phyloP scores from a whole-genome alignment of 1,140 invertebrate species.

The Leguminivora glycinivorella region DNA sequence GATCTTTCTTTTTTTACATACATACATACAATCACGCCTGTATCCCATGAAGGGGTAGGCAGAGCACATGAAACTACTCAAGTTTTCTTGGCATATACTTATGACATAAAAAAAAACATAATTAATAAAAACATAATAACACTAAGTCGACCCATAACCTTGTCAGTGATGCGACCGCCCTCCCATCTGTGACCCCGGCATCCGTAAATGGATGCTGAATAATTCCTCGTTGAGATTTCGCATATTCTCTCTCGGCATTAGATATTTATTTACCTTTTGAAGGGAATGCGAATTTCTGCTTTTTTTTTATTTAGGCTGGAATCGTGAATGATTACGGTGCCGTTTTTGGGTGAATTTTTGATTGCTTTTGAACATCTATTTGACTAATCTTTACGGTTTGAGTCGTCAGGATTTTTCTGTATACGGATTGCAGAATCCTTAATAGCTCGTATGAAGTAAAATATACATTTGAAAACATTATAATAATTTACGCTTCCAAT shows the following conservation, averaged over 20 bases:
- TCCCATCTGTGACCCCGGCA: not conserved
- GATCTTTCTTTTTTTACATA: too few species aligned
- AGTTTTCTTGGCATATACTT: too few species aligned
- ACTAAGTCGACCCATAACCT: not conserved
- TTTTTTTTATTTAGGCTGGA: slow-evolving; percentile 16
- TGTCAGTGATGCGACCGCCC: not conserved
- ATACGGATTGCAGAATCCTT: not conserved
- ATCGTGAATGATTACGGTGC: slow-evolving; percentile 11
- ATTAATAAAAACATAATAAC: not conserved
- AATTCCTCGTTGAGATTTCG: slow-evolving; percentile 23
- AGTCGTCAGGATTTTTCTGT: not conserved
- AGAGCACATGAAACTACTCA: too few species aligned
- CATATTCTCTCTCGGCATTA: slow-evolving; percentile 26
- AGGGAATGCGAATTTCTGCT: slow-evolving; percentile 17
- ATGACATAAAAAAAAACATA: too few species aligned
- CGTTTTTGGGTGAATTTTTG: slow-evolving; percentile 23
- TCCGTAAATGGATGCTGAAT: slow-evolving; percentile 20
- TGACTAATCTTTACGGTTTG: not conserved
- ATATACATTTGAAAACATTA: not conserved
- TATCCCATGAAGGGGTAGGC: too few species aligned
- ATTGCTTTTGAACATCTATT: slow-evolving; percentile 7
- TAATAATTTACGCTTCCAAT: too few species aligned
- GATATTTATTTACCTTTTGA: slow-evolving; percentile 29
- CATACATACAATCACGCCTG: too few species aligned
- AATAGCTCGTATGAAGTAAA: not conserved